Evolutionary conservation across 2,113 vertebrate genomes (phyloP).

Genomic region (Atherinomorus stipes): DNA sequence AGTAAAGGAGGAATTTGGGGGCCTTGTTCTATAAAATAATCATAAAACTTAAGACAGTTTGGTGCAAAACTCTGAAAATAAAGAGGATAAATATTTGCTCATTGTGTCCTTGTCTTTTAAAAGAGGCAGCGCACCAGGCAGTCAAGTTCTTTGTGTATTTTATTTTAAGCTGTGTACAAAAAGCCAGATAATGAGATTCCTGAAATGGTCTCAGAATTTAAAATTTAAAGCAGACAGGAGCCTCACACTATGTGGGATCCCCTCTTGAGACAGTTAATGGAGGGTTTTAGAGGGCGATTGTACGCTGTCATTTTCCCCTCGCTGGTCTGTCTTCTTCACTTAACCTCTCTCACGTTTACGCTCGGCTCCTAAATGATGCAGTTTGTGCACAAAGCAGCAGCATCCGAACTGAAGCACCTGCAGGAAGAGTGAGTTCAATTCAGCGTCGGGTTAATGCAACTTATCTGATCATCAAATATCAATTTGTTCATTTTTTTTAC

Average conservation of each 20-base stretch:
- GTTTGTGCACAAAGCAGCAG: slow-evolving; percentile 11
- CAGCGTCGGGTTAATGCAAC: slow-evolving; percentile 4
- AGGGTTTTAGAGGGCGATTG: slow-evolving; percentile 43
- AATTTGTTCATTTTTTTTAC: not conserved
- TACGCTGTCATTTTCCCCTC: slow-evolving; percentile 56
- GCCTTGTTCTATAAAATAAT: too few relatives aligned
- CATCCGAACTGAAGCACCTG: not conserved
- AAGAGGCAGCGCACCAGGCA: not conserved
- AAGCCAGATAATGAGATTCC: slow-evolving; percentile 10
- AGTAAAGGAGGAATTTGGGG: too few relatives aligned
- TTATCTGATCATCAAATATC: not conserved
- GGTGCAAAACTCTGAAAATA: too few relatives aligned
- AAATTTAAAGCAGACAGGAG: slow-evolving; percentile 4
- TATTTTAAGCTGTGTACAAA: not conserved
- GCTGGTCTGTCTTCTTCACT: slow-evolving; percentile 54
- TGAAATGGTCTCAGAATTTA: slow-evolving; percentile 12
- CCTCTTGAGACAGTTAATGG: slow-evolving; percentile 60
- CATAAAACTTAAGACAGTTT: too few relatives aligned
- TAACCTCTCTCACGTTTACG: slow-evolving; percentile 45
- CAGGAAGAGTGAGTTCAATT: not conserved
- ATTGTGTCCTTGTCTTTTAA: too few relatives aligned
- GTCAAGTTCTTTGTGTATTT: not conserved
- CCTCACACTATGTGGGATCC: not conserved
- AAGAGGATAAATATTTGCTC: too few relatives aligned
- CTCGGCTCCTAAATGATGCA: slow-evolving; percentile 61